Percentiles rank a stretch among this genome's conserved stretches.
phyloP scores from a whole-genome alignment of 2,113 vertebrate species.

The Elanoides forficatus region DNA sequence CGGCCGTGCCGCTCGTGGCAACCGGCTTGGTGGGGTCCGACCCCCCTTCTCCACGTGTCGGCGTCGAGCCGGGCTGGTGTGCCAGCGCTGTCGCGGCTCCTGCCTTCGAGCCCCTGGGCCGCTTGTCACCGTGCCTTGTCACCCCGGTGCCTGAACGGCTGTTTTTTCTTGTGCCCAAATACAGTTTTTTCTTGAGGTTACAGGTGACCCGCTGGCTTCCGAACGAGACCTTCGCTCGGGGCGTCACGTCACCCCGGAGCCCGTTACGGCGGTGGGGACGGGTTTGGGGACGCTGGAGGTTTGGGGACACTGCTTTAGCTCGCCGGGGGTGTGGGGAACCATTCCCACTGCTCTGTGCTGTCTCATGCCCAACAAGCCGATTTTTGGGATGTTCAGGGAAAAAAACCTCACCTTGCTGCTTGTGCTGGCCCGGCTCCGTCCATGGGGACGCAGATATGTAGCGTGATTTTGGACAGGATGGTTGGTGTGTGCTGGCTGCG shows the following conservation, averaged over 20 bases:
- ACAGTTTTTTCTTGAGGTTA: neutral
- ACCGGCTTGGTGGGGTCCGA: neutral
- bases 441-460: fast-evolving
- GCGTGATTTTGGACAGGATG: fast-evolving
- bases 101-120: neutral
- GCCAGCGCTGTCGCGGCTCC: neutral
- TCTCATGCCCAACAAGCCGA: fast-evolving
- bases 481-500: neutral
- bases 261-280: fast-evolving
- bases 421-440: fast-evolving
- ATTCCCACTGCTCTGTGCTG: fast-evolving
- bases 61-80: fast-evolving
- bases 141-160: too few species aligned
- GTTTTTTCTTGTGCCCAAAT: neutral
- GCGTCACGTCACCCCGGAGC: neutral
- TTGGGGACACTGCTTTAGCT: neutral
- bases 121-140: neutral
- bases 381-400: neutral
- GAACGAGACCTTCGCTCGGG: neutral
- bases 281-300: fast-evolving
- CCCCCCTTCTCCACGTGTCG: neutral
- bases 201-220: neutral
- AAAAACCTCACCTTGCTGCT: neutral
- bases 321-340: fast-evolving
- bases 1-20: too few species aligned